phyloP scores from a whole-genome alignment of 92 coral and sea anemone species.

The Zoanthus sansibaricus region DNA sequence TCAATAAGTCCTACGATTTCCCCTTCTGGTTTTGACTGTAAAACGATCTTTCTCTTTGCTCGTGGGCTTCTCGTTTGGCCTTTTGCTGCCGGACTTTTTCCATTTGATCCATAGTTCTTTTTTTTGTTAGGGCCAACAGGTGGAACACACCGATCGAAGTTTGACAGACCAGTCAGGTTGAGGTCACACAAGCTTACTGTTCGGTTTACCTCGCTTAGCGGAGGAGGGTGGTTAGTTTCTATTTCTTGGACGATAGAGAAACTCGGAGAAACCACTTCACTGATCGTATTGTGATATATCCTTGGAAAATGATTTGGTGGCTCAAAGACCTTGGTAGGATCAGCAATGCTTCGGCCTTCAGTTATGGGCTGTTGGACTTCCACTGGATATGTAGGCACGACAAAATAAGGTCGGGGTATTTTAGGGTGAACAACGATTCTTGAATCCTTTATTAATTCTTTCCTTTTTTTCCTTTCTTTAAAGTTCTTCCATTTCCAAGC shows the following conservation, averaged over 20 bases:
- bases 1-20: conserved; percentile 28
- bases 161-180: conserved; percentile 12
- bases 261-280: conserved; percentile 14
- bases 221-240: background rate
- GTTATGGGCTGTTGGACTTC: conserved; percentile 32
- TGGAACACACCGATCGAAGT: conserved; percentile 8
- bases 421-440: conserved; percentile 35
- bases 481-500: conserved; percentile 36
- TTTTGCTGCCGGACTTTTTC: conserved; percentile 14
- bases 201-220: background rate
- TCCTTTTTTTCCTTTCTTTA: conserved; percentile 8
- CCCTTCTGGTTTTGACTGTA: conserved; percentile 31
- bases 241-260: conserved; percentile 28
- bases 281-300: conserved; percentile 18
- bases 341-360: conserved; percentile 17
- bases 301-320: conserved; percentile 38
- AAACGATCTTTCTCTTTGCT: conserved; percentile 10
- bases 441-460: conserved; percentile 23
- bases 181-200: conserved; percentile 39
- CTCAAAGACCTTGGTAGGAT: conserved; percentile 25
- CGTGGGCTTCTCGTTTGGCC: conserved; percentile 20
- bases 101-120: conserved; percentile 15
- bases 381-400: conserved; percentile 28
- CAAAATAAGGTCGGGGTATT: conserved; percentile 21
- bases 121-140: background rate